A percentile compares a stretch with the other conserved stretches of the same genome.
phyloP scores from a whole-genome alignment of 2,888 invertebrate species.

The Lypha dubia region DNA sequence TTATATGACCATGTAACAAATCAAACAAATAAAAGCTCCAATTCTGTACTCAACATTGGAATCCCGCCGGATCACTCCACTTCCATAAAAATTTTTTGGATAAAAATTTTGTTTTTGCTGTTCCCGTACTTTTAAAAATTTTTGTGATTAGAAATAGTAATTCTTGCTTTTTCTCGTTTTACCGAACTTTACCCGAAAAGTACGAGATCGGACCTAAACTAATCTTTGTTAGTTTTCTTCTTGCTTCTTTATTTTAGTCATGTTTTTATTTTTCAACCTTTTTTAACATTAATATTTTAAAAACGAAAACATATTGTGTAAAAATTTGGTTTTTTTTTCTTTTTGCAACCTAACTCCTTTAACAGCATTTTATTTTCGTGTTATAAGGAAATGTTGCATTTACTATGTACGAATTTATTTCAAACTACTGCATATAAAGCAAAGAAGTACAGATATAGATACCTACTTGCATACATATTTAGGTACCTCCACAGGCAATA shows the following conservation, averaged over 20 bases:
- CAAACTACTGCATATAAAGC: background rate
- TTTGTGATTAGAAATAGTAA: no score
- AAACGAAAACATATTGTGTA: conserved; percentile 17
- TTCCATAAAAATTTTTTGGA: no score
- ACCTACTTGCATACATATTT: background rate
- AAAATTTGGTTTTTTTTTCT: conserved; percentile 5
- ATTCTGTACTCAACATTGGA: no score
- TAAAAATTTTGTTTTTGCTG: no score
- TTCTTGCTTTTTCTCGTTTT: no score
- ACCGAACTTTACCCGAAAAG: no score
- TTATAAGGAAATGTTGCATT: background rate
- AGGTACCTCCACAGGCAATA: background rate
- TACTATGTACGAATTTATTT: conserved; percentile 18
- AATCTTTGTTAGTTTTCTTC: no score
- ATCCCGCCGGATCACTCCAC: no score
- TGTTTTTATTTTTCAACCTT: background rate
- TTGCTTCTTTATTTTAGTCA: background rate
- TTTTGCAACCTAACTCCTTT: conserved; percentile 1
- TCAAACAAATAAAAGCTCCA: no score
- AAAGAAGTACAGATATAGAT: background rate
- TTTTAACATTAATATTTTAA: background rate
- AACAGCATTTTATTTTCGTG: background rate
- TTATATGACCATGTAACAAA: no score
- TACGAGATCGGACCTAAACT: no score
- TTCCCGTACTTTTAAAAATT: no score